A percentile compares a stretch with the other conserved stretches of the same genome.
These are phyloP conservation scores for Muschampia plurimacula DNA, from an alignment of 2,888 invertebrate genomes.

Conservation along the genomic window DNA sequence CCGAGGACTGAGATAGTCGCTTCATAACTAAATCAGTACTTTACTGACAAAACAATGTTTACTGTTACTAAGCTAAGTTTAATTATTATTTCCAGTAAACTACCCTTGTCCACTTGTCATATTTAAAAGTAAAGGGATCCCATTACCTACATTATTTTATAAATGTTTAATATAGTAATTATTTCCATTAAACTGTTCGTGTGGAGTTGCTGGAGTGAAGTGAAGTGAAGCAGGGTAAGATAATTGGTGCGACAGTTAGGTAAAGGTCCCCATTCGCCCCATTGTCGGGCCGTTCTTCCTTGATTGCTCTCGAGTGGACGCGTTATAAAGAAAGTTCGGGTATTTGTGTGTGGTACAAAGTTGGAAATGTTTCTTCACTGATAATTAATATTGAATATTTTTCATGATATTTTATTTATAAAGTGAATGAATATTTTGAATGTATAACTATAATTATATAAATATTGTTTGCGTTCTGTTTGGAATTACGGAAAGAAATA, in stretches of 20 bases:
- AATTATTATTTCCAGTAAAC: too few species aligned
- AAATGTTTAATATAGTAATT: neutral
- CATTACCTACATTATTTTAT: neutral
- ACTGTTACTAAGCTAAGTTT: too few species aligned
- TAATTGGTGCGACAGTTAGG: constrained; percentile 2
- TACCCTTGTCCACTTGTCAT: too few species aligned
- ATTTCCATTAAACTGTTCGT: neutral
- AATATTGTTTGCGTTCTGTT: too few species aligned
- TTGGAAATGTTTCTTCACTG: neutral
- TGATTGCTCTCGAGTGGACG: neutral
- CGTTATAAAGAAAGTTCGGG: constrained; percentile 7
- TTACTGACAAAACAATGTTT: too few species aligned
- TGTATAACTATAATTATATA: too few species aligned
- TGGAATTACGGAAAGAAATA: too few species aligned
- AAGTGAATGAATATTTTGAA: too few species aligned
- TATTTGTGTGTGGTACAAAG: neutral
- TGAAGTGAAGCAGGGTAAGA: constrained; percentile 6
- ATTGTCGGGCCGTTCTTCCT: neutral
- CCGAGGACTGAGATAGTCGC: too few species aligned
- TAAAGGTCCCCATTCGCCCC: neutral
- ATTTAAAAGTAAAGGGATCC: neutral
- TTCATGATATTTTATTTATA: too few species aligned
- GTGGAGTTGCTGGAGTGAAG: neutral
- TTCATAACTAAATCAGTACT: too few species aligned
- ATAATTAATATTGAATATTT: too few species aligned